phyloP scores from a whole-genome alignment of 2,113 vertebrate genomes.

The Cynopterus brachyotis region DNA sequence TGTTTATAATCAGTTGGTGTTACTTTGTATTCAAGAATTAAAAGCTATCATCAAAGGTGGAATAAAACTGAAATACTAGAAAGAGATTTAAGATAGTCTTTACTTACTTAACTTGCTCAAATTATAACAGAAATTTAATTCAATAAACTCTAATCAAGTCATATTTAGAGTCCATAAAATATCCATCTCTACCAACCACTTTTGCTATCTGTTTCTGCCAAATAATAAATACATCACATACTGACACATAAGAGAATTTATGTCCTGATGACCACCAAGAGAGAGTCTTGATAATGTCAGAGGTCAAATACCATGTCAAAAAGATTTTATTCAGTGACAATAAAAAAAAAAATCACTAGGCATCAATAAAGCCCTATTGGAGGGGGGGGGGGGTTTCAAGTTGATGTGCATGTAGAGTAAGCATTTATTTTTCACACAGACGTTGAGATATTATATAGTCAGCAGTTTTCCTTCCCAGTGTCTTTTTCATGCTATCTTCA shows the following conservation, averaged over 20 bases:
- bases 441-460: constrained; percentile 17
- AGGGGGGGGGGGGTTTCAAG: constrained; percentile 59
- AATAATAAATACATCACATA: constrained; percentile 41
- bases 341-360: constrained; percentile 67
- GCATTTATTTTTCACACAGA: constrained; percentile 67
- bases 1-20: background rate
- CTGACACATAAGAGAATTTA: constrained; percentile 59
- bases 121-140: background rate
- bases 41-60: background rate
- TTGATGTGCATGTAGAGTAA: constrained; percentile 65
- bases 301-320: constrained; percentile 76
- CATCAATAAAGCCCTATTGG: constrained; percentile 64
- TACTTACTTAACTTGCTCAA: background rate
- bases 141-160: background rate
- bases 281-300: constrained; percentile 67
- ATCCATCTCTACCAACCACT: background rate
- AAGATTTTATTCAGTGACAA: constrained; percentile 79
- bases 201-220: constrained; percentile 34
- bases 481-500: constrained; percentile 54
- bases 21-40: constrained; percentile 26
- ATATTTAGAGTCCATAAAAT: background rate
- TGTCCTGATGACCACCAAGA: constrained; percentile 70
- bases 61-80: background rate
- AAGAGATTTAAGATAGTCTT: background rate
- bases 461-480: constrained; percentile 45